Base-by-base conservation (phyloP, 1,140 invertebrate species). In the Nautilus pompilius region DNA sequence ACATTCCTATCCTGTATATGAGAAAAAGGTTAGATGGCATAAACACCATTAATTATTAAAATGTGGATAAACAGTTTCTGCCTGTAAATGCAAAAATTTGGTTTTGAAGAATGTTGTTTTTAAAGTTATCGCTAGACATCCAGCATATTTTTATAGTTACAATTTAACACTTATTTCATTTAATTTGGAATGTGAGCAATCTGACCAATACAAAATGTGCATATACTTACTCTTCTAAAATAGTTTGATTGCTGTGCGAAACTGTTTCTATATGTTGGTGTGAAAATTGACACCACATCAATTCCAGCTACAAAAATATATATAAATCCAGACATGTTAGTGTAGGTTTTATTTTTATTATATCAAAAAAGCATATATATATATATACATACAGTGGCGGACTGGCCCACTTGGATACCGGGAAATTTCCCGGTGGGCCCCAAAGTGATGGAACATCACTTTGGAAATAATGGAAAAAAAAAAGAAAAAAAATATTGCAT, bases 211-310 rank as follows among this genome's bases (percentile, higher is more conserved):
- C 5, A 53, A 13, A 33, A 61, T n/a, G 20, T 24, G 29, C 22
- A 58, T 60, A 22, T 28, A 41, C 2, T 63, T 29, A 24, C 34
- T 32, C 24, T 46, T 17, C 46, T 41, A 60, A 62, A 20, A 68
- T 59, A 26, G 45, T 64, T 46, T 61, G 64, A 57, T 55, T 61
- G 24, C 67, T 65, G 17, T 62, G 59, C 59, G 80, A 80, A 30
- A 68, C 60, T 3, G n/a, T 46, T 13, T 46, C 3, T 17, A 46
- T 20, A 46, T 13, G 24, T 46, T 49, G 81, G 81, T 34, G 72
- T 72, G 62, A 78, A 83, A 6, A 68, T 70, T 29, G 71, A 79
- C 51, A 79, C 74, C 15, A 82, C 72, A 72, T 82, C 81, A 33
- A 82, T 56, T 22, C 81, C 81, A 73, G 79, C 81, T 82, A 49